Evolutionary conservation across 2,888 invertebrate genomes (phyloP).

Genomic region (Octodonta nipae): DNA sequence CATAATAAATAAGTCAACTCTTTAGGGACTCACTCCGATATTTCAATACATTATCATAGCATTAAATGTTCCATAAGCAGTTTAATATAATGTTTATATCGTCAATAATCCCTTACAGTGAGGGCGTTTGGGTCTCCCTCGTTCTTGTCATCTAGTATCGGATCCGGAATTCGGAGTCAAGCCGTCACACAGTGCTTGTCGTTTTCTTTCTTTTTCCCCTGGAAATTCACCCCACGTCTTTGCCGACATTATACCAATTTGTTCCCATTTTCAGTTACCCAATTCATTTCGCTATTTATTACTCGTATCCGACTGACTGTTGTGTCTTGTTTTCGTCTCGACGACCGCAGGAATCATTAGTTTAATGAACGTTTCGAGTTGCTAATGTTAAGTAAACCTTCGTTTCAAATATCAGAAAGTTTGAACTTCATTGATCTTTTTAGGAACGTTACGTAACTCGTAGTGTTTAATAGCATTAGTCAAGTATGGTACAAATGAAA

Average conservation of each 20-base stretch:
- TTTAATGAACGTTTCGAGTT: no score
- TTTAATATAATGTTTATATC: constrained; percentile 25
- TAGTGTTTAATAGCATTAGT: no score
- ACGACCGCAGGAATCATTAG: constrained; percentile 16
- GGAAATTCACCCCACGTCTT: constrained; percentile 22
- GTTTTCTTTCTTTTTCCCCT: constrained; percentile 10
- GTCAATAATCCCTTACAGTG: constrained; percentile 15
- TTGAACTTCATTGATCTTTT: constrained; percentile 17
- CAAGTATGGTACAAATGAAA: no score
- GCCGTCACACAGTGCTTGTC: no score
- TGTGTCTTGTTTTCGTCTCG: constrained; percentile 15
- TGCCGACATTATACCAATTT: constrained; percentile 24
- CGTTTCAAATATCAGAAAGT: constrained; percentile 20
- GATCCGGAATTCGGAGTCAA: no score
- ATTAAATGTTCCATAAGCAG: constrained; percentile 20
- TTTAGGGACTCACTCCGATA: no score
- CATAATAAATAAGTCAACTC: no score
- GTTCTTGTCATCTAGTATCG: no score
- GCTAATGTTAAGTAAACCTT: no score
- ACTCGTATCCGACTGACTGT: constrained; percentile 15
- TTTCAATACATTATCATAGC: constrained; percentile 7
- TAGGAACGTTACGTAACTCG: no score
- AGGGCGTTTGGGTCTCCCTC: constrained; percentile 11
- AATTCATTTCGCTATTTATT: constrained; percentile 25
- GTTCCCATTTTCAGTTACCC: constrained; percentile 24